These are phyloP conservation scores for Progne subis DNA, from an alignment of 2,113 vertebrate genomes.

Conservation along the genomic window DNA sequence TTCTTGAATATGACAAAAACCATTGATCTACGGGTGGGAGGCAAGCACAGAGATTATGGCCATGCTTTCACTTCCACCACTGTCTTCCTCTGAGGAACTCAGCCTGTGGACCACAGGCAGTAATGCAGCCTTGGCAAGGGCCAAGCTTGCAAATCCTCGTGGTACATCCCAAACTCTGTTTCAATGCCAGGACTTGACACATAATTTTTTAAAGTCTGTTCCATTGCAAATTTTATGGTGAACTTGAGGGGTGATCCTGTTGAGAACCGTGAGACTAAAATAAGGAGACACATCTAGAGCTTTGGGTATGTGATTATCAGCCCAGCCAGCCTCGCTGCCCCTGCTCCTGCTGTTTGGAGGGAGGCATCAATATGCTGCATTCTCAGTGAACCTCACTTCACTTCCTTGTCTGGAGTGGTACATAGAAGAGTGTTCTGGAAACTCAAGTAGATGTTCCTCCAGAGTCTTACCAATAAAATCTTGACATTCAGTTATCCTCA, in stretches of 20 bases:
- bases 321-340: neutral
- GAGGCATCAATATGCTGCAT: rapidly evolving
- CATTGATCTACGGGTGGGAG: rapidly evolving
- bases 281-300: neutral
- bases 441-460: neutral
- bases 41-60: neutral
- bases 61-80: neutral
- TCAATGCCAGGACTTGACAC: neutral
- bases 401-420: neutral
- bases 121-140: neutral
- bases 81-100: neutral
- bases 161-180: neutral
- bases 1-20: neutral
- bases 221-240: neutral
- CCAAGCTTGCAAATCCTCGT: neutral
- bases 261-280: neutral
- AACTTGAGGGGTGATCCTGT: neutral
- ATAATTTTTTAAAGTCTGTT: neutral
- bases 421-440: neutral
- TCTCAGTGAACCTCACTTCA: neutral
- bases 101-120: neutral
- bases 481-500: neutral
- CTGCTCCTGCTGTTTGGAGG: neutral
- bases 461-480: neutral
- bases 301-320: neutral